Percentiles rank a stretch among this genome's conserved stretches.
Evolutionary conservation across 2,797 vertebrate species (phyloP).

Genomic region (Hypotaenidia okinawae): DNA sequence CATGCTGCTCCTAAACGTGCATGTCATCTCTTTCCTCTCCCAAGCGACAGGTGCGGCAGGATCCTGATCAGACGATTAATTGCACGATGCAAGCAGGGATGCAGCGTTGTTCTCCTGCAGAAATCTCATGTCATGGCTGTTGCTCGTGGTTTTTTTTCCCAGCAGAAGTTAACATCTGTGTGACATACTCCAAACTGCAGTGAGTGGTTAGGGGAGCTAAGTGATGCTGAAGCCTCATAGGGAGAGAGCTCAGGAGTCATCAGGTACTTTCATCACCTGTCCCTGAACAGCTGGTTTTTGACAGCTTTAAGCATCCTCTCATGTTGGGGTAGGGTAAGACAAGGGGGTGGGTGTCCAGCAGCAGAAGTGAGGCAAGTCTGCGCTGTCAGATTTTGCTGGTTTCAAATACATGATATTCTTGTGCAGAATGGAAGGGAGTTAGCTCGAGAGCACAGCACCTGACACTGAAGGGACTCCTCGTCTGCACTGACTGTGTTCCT

Average conservation of each 20-base stretch:
- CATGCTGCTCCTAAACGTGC: neutral
- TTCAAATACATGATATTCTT: neutral
- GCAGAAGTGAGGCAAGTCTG: neutral
- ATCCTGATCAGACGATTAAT: accelerated
- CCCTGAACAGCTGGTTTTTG: neutral
- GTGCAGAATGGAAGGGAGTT: neutral
- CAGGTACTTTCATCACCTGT: neutral
- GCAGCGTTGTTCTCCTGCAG: neutral
- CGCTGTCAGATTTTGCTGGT: neutral
- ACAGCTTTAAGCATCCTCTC: neutral
- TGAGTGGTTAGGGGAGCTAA: neutral
- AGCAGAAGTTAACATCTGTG: neutral
- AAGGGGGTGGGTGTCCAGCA: neutral
- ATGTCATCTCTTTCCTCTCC: neutral
- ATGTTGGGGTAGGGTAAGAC: accelerated
- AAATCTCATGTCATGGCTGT: neutral
- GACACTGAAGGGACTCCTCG: neutral
- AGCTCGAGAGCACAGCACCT: accelerated
- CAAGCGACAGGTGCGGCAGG: accelerated
- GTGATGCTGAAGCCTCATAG: accelerated
- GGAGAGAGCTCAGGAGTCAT: neutral
- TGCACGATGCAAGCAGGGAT: accelerated
- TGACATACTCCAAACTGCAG: accelerated
- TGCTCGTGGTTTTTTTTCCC: neutral
- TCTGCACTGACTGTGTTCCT: neutral